Percentiles rank a stretch among this genome's conserved stretches.
Conservation (phyloP, 2,797 vertebrate genomes). For the Botia almorhae region DNA sequence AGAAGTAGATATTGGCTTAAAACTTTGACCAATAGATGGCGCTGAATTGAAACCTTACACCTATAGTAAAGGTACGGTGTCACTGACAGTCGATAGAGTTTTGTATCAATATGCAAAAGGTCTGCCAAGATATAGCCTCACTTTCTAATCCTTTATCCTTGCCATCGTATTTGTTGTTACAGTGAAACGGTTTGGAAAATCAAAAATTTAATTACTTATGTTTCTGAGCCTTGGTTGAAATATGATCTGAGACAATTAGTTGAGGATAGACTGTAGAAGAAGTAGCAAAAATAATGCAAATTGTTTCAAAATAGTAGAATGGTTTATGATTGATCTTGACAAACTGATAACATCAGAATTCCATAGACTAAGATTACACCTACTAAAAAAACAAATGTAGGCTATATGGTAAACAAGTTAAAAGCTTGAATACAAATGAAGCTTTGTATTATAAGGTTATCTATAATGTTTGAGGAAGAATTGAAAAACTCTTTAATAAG, state of each 20-base stretch:
- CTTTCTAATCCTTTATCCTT: neutral
- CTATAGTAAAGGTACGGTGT: too few species aligned
- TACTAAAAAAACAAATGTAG: too few species aligned
- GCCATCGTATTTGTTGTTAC: neutral
- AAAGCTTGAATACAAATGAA: too few species aligned
- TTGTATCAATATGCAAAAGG: neutral
- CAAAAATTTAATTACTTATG: neutral
- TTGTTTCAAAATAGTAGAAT: too few species aligned
- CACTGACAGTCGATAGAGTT: neutral
- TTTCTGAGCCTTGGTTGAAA: neutral
- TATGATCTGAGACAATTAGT: neutral
- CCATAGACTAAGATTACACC: too few species aligned
- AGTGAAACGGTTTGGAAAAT: neutral
- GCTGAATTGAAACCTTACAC: neutral
- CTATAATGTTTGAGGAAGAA: neutral
- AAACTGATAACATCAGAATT: too few species aligned
- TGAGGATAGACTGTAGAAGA: neutral
- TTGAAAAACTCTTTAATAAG: too few species aligned
- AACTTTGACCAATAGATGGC: neutral
- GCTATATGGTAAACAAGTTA: too few species aligned
- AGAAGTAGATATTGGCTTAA: neutral
- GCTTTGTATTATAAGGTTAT: too few species aligned
- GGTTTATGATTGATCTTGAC: too few species aligned
- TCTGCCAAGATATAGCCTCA: neutral
- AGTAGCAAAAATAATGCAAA: too few species aligned